Evolutionary conservation across 1,140 invertebrate genomes (phyloP), one percentile per base, ranked within the genome.

Genomic region (Lepidurus couesii): DNA sequence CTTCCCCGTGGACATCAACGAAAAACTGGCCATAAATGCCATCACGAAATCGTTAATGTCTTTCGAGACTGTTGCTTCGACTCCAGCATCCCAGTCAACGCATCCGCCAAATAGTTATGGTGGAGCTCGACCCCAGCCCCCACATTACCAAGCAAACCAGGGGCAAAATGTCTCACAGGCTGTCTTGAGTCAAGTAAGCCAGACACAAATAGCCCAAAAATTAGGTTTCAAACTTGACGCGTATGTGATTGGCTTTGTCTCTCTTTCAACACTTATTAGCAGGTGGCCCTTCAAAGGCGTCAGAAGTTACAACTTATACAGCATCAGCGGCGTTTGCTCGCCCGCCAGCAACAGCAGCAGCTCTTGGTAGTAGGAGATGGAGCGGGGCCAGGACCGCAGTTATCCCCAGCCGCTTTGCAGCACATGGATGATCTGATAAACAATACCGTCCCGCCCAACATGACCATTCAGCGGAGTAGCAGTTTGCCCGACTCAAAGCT

Each of bases 21-120:
- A 95, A 82, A 91, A 91, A 83, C 90, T 92, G 85, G 95, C 93
- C 21, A 97, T 97, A 77, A 93, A 91, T 83, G 93, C 90, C 10
- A 98, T 98, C 83, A 93, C 95, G 82, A 91, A 94, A 84, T 93
- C 93, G 83, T 86, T 98, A 79, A 97, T 97, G 94, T 92, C 91
- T 82, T 91, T 88, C 82, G 90, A 90, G 84, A 92, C 90, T 82
- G 88, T 89, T 84, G 82, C 75, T 78, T 82, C 79, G 26, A 75
- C 78, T 74, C 77, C 79, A n/a, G 45, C 81, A 44, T 13, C 78
- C 77, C 80, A 76, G 53, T 21, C 80, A 80, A 73, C 78, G 43
- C 53, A 24, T 44, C 78, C 78, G 24, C 75, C 75, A 5, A 75
- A 42, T 16, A 77, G 24, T 24, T 75, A 42, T n/a, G 82, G 81